These are phyloP conservation scores for Norana najaformis DNA, from an alignment of 2,888 invertebrate genomes.

Conservation along the genomic window DNA sequence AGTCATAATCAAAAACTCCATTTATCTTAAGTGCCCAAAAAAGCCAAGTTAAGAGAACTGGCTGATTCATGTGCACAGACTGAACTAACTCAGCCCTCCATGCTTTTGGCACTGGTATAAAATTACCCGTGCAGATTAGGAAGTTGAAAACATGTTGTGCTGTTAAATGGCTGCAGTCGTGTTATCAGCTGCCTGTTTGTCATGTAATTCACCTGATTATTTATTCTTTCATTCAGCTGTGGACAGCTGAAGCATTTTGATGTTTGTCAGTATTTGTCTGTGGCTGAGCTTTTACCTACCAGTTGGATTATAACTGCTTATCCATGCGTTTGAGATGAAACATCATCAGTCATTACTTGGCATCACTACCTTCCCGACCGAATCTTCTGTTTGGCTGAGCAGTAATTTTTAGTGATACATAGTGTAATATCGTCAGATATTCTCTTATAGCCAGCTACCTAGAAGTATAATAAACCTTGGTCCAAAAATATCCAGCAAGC, in stretches of 20 bases:
- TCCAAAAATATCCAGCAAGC: no score
- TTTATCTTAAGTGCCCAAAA: neutral
- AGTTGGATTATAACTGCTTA: neutral
- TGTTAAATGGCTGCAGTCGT: neutral
- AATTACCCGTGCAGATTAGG: neutral
- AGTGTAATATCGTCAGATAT: neutral
- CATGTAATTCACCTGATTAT: neutral
- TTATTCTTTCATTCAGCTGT: neutral
- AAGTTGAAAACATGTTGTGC: neutral
- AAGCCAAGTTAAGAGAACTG: neutral
- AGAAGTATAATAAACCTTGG: neutral
- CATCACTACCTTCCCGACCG: neutral
- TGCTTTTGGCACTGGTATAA: neutral
- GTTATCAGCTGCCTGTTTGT: neutral
- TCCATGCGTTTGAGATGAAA: neutral
- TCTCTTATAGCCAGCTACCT: neutral
- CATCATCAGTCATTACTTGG: neutral
- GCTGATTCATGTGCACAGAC: neutral
- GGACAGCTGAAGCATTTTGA: neutral
- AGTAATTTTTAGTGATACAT: neutral
- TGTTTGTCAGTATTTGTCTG: neutral
- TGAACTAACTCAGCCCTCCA: neutral
- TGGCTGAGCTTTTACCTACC: neutral
- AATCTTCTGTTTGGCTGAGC: neutral
- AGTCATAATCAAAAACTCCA: neutral